A percentile compares a stretch with the other conserved stretches of the same genome.
phyloP scores from a whole-genome alignment of 1,140 invertebrate species.

The Neodiprion virginianus region DNA sequence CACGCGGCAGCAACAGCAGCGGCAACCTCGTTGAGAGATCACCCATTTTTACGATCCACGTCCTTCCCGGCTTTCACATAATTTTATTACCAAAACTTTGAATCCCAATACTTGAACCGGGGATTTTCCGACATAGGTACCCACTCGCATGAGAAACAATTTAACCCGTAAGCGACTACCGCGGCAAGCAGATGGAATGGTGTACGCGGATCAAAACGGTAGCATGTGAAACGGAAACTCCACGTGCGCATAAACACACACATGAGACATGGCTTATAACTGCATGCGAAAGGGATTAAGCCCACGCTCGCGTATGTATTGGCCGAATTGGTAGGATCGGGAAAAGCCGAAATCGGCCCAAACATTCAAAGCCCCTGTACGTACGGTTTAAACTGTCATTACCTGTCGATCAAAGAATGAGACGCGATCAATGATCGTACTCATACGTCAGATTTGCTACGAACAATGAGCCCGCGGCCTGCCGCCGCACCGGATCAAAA shows the following conservation, averaged over 20 bases:
- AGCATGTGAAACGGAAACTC: not conserved
- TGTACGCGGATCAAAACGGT: no score
- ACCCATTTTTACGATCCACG: no score
- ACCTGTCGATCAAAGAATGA: not conserved
- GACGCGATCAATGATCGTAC: not conserved
- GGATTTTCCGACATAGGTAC: no score
- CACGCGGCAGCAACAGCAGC: no score
- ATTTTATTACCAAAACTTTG: not conserved
- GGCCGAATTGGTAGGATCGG: not conserved
- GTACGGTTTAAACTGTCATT: not conserved
- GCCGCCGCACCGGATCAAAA: no score
- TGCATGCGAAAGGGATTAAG: constrained; percentile 1
- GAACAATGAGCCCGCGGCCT: no score
- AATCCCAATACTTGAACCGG: no score
- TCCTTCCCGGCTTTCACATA: not conserved
- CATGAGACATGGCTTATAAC: not conserved
- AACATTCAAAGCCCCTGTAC: not conserved
- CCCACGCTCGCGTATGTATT: not conserved
- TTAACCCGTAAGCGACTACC: no score
- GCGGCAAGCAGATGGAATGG: no score
- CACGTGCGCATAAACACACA: not conserved
- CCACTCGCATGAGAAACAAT: no score
- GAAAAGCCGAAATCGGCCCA: not conserved
- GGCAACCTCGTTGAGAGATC: no score
- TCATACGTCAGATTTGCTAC: no score